phyloP scores from a whole-genome alignment of 2,888 invertebrate species.

The Amiota communis region DNA sequence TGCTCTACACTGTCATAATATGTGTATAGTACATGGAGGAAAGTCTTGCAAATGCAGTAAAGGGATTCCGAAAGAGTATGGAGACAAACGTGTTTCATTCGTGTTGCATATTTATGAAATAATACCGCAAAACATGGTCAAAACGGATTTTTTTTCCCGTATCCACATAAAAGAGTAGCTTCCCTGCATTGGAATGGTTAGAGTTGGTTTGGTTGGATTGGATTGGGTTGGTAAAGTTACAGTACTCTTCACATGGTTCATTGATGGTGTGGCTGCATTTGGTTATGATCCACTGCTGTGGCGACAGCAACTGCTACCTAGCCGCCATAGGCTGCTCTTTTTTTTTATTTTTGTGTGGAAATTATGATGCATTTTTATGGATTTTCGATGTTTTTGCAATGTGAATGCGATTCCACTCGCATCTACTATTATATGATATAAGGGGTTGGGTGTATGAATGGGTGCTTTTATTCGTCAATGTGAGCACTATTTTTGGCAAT shows the following conservation, averaged over 20 bases:
- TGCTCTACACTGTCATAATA: slow-evolving; percentile 2
- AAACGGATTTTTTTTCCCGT: slow-evolving; percentile 23
- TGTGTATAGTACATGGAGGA: slow-evolving; percentile 46
- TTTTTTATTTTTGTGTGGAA: no score
- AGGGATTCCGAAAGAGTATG: background rate
- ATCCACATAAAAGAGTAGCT: background rate
- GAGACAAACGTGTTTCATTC: background rate
- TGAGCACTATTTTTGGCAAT: slow-evolving; percentile 33
- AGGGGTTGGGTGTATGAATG: slow-evolving; percentile 42
- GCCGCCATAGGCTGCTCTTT: slow-evolving; percentile 17
- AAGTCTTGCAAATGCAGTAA: slow-evolving; percentile 43
- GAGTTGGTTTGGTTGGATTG: background rate
- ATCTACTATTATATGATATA: slow-evolving; percentile 26
- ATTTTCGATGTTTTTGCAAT: slow-evolving; percentile 71
- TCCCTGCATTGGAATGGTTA: background rate
- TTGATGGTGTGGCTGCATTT: slow-evolving; percentile 12
- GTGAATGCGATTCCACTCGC: slow-evolving; percentile 41
- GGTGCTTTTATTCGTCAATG: slow-evolving; percentile 54
- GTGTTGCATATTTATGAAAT: slow-evolving; percentile 33
- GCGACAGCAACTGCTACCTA: background rate
- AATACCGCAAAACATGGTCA: slow-evolving; percentile 18
- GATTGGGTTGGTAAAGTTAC: background rate
- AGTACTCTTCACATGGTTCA: background rate
- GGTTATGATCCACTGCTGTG: slow-evolving; percentile 27
- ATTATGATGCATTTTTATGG: slow-evolving; percentile 74